A percentile compares a stretch with the other conserved stretches of the same genome.
phyloP scores from a whole-genome alignment of 1,140 invertebrate genomes.

The Hesperophylax magnus region DNA sequence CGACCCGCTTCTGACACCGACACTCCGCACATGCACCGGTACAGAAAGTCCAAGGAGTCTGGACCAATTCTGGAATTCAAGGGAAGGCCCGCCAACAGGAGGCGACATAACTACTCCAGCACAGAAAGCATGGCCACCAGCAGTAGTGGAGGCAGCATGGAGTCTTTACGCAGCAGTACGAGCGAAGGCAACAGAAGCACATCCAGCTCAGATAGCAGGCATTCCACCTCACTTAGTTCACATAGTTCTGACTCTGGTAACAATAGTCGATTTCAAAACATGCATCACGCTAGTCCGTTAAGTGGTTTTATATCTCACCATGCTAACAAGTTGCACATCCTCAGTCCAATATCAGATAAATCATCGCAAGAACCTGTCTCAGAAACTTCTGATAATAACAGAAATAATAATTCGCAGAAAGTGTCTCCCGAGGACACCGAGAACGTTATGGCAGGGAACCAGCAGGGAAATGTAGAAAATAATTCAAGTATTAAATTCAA shows the following conservation, averaged over 20 bases:
- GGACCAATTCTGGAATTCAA: conserved; percentile 79
- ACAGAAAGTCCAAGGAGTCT: conserved; percentile 70
- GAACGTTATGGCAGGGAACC: conserved; percentile 63
- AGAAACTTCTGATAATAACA: conserved; percentile 83
- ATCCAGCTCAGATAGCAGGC: conserved; percentile 83
- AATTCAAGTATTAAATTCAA: conserved; percentile 71
- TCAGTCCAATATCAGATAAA: conserved; percentile 92
- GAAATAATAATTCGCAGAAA: conserved; percentile 83
- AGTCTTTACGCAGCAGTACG: conserved; percentile 84
- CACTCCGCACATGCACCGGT: conserved; percentile 71
- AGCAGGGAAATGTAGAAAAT: conserved; percentile 68
- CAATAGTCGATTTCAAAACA: conserved; percentile 72
- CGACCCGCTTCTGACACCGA: conserved; percentile 74
- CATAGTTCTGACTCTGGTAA: conserved; percentile 86
- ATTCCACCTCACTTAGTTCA: conserved; percentile 84
- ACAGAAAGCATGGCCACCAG: conserved; percentile 89
- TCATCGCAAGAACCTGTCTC: conserved; percentile 89
- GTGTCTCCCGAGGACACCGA: conserved; percentile 75
- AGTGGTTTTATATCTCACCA: conserved; percentile 77
- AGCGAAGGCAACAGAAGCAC: conserved; percentile 87
- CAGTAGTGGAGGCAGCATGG: conserved; percentile 87
- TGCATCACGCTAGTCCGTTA: conserved; percentile 72
- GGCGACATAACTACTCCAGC: conserved; percentile 81
- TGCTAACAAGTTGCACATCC: conserved; percentile 83
- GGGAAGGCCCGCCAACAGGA: conserved; percentile 73